Base-by-base conservation (phyloP, 2,888 invertebrate genomes). In the Drosophila prolongata region DNA sequence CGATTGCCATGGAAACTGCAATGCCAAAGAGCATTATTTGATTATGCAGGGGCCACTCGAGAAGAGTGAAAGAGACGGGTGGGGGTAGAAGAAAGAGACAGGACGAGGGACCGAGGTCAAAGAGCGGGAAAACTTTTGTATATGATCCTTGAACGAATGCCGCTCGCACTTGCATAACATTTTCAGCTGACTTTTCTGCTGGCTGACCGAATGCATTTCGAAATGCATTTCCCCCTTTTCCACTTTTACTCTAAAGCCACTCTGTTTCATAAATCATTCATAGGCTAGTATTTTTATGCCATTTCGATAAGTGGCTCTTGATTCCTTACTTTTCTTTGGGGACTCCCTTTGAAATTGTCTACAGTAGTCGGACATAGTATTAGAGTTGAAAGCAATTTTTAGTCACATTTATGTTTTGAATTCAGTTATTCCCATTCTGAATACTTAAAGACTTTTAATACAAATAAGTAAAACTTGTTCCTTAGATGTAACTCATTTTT, bases 191-290 rank as follows among this genome's bases (percentile, higher is more conserved):
- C 50, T 56, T 60, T 46, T 40, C 56, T 34, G 50, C 59, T 35
- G 27, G 43, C 69, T 66, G 42, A 55, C 58, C 50, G n/a, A 49
- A 49, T 49, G 85, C 80, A 78, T 74, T 54, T 34, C 47, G 10
- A 47, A 61, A 60, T 73, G 76, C 72, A 65, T 19, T 58, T 66
- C 35, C 37, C 19, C 11, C 11, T 19, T 14, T 47, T 40, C 42
- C 55, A 13, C 46, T 38, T 40, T 44, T 19, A n/a, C 43, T 44
- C 38, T 34, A 35, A 34, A 42, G 30, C 50, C 44, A 54, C 53
- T 54, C n/a, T 13, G 64, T 68, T 67, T 77, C 80, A 87, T 83
- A 88, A 83, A 83, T 83, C 86, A 88, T 83, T 87, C 86, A 83
- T 83, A 73, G 69, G 71, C 77, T 56, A 56, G 77, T 75, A 72